These are phyloP conservation scores for Blastomussa wellsi DNA, from an alignment of 92 coral and sea anemone genomes.

Conservation along the genomic window DNA sequence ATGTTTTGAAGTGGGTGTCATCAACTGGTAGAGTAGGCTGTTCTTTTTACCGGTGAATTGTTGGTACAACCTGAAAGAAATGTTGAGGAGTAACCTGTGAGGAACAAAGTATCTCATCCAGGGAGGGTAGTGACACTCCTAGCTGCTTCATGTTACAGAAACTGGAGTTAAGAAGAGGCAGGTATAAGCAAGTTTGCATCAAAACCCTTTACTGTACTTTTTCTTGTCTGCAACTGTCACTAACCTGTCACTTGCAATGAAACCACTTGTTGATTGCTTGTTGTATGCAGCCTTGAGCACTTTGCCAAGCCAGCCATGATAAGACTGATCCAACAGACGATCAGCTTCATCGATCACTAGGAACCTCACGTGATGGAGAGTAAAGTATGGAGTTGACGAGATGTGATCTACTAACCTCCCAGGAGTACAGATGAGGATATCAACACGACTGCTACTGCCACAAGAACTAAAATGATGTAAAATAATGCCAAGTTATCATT, in stretches of 20 bases:
- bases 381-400: constrained; percentile 78
- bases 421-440: constrained; percentile 89
- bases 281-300: constrained; percentile 70
- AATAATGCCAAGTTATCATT: background rate
- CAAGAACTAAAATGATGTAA: constrained; percentile 48
- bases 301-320: constrained; percentile 89
- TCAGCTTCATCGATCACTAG: constrained; percentile 98
- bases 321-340: constrained; percentile 84
- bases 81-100: too few relatives aligned
- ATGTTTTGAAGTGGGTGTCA: too few relatives aligned
- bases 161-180: too few relatives aligned
- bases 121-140: too few relatives aligned
- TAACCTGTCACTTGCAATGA: background rate
- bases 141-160: too few relatives aligned
- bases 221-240: background rate
- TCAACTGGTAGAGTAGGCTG: too few relatives aligned
- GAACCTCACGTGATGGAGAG: constrained; percentile 83
- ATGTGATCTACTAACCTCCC: constrained; percentile 95
- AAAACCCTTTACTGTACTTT: too few relatives aligned
- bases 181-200: too few relatives aligned
- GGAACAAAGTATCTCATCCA: too few relatives aligned
- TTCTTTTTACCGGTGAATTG: too few relatives aligned
- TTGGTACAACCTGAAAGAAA: too few relatives aligned
- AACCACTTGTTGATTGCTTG: constrained; percentile 9
- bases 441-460: constrained; percentile 81